Base-by-base conservation (phyloP, 2,888 invertebrate species). In the Agrilus cyanescens region DNA sequence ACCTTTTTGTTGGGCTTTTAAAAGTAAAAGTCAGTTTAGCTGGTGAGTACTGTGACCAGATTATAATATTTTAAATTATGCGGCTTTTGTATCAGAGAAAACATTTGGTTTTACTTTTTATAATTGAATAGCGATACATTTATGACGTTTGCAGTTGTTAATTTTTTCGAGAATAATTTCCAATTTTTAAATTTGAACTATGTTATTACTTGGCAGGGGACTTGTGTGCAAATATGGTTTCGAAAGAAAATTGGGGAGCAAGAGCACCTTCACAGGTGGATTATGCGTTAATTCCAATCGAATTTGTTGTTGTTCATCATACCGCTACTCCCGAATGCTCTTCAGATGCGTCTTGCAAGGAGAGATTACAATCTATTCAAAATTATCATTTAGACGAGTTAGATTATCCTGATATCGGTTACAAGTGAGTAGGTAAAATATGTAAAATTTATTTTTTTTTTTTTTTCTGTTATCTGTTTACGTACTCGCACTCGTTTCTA, bases 181-280 rank as follows among this genome's bases (percentile, higher is more conserved):
- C n/a, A n/a, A n/a, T n/a, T n/a, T n/a, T n/a, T n/a, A n/a, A n/a
- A n/a, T n/a, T n/a, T n/a, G n/a, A n/a, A n/a, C n/a, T n/a, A n/a
- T n/a, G n/a, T n/a, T n/a, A n/a, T n/a, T n/a, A n/a, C n/a, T n/a
- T n/a, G n/a, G n/a, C 10, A 25, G 25, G 4, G 8, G 32, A 31
- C 12, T 41, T 50, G 14, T 78, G 78, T 52, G 74, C 76, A 7
- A 61, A 63, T 14, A 71, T 80, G 8, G 66, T 80, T 12, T 59
- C 67, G 2, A 74, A 74, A 53, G 60, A 62, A 0, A 64, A 73
- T 39, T 84, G 84, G 84, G 75, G 71, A n/a, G 78, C 70, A 0
- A 58, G 68, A 37, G 56, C 56, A 1, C 63, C 76, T 0, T 52
- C 52, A 4, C 62, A 65, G 5, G 62, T 78, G 4, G 67, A 74